Evolutionary conservation across 2,888 invertebrate genomes (phyloP), one percentile per base, ranked within the genome.

Genomic region (Amiota mariae): DNA sequence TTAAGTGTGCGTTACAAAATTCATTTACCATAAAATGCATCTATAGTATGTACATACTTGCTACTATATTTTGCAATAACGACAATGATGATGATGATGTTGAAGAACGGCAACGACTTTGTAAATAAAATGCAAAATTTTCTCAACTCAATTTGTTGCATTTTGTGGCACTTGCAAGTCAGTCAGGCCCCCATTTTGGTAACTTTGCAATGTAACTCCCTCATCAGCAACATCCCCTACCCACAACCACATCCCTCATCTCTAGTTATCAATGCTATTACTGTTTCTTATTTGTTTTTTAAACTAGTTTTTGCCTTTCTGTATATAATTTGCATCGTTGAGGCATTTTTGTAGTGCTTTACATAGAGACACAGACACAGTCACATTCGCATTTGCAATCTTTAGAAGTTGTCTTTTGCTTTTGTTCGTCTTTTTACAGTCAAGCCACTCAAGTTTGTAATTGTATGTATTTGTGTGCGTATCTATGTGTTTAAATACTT

Each of bases 241-340:
- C 36, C 6, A 2, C 36, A 36, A 6, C 6, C 36, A 36, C 36
- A 36, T 6, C 6, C 36, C 36, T 4, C 36, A 36, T 36, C 36
- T 6, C 6, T 6, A 36, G 36, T 36, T 36, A 36, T 6, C 36
- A n/a, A 36, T 36, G 36, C 63, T 63, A 46, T 46, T 36, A 46
- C 46, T 8, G n/a, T n/a, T 10, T 18, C 18, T 36, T 61, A 24
- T 54, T n/a, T 9, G 13, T 18, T 61, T 9, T 9, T 61, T 20
- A 61, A 61, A 61, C 61, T 24, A 61, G 36, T 61, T 61, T 61
- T 20, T 24, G 24, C 61, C 11, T 61, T 61, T 63, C 54, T 63
- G 46, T 63, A 46, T 46, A 63, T 63, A 63, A 63, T 63, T 63
- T 63, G 46, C n/a, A 63, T 24, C 63, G 46, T 63, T 63, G 63